Evolutionary conservation across 2,797 vertebrate genomes (phyloP), one percentile per base, ranked within the genome.

Genomic region (Eremophila alpestris): DNA sequence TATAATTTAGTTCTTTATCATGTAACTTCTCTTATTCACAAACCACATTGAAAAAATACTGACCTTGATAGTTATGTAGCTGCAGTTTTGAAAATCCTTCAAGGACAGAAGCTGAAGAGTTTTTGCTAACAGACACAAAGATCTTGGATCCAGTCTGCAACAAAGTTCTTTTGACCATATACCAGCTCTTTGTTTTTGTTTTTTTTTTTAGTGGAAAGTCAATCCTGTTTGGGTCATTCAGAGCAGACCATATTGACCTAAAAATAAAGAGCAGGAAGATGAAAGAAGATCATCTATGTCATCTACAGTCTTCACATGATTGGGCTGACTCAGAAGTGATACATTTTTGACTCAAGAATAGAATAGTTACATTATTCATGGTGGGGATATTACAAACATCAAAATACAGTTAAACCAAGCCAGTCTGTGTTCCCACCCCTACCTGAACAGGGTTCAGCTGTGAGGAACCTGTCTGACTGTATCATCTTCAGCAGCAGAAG

Each of bases 51-150:
- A 45, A 45, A 83, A 58, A 71, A 79, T 29, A 8, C 9, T 55
- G 56, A 9, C 29, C 6, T 41, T 65, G 13, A 8, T 10, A 62
- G 43, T 34, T 0, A 0, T 3, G 1, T 38, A 48, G 8, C 14
- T 91, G 18, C 9, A 58, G 7, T 52, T 76, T 59, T 65, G 41
- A 76, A 94, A 91, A 64, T 51, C 16, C 36, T 59, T 83, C 29
- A 60, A 34, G 48, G 18, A 56, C 5, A 36, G 16, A 81, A 22
- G 45, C 7, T 74, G 41, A 70, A 81, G 9, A 17, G 49, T 5
- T 82, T 12, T 5, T 58, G 13, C 6, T 65, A 73, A 7, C 16
- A 83, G 11, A 90, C 17, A 4, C 4, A 1, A 71, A 77, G 60
- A 7, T 83, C 22, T 54, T 64, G 45, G 21, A 71, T 52, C 32